These are phyloP conservation scores for Pantherophis guttatus DNA, from an alignment of 2,113 vertebrate genomes.

Conservation along the genomic window DNA sequence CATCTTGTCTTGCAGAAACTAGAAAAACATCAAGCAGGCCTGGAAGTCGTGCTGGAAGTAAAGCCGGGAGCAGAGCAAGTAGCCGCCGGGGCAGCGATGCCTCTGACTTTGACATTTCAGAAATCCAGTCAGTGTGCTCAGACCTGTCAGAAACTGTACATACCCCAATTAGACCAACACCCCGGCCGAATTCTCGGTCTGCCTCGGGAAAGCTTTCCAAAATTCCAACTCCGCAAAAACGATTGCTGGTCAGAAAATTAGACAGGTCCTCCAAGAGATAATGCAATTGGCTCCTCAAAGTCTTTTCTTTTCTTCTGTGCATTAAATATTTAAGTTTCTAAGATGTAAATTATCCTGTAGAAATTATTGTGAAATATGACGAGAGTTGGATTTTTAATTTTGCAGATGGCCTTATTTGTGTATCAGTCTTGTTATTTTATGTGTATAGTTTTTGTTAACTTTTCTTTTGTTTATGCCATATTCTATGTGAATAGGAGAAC, in stretches of 20 bases:
- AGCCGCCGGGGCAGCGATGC: constrained; percentile 95
- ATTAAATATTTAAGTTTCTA: constrained; percentile 89
- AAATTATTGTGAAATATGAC: constrained; percentile 89
- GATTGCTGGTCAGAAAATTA: constrained; percentile 84
- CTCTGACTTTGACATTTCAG: constrained; percentile 98
- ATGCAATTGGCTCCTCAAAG: constrained; percentile 67
- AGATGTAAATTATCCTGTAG: constrained; percentile 98
- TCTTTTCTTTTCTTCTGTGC: constrained; percentile 69
- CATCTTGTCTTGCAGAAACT: constrained; percentile 67
- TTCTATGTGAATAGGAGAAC: constrained; percentile 71
- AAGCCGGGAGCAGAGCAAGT: constrained; percentile 93
- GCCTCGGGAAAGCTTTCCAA: constrained; percentile 87
- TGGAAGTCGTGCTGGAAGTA: constrained; percentile 83
- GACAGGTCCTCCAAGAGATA: constrained; percentile 94
- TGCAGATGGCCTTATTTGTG: constrained; percentile 91
- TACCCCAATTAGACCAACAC: constrained; percentile 73
- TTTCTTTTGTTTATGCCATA: constrained; percentile 74
- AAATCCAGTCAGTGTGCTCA: constrained; percentile 96
- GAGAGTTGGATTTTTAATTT: constrained; percentile 84
- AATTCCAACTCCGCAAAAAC: constrained; percentile 93
- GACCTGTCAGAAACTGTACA: constrained; percentile 86
- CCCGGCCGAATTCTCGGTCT: constrained; percentile 82
- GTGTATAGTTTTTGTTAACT: constrained; percentile 84
- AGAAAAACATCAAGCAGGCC: constrained; percentile 84
- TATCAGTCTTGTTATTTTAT: constrained; percentile 92